Base-by-base conservation (phyloP, 2,888 invertebrate species). In the Melanostoma mellinum region DNA sequence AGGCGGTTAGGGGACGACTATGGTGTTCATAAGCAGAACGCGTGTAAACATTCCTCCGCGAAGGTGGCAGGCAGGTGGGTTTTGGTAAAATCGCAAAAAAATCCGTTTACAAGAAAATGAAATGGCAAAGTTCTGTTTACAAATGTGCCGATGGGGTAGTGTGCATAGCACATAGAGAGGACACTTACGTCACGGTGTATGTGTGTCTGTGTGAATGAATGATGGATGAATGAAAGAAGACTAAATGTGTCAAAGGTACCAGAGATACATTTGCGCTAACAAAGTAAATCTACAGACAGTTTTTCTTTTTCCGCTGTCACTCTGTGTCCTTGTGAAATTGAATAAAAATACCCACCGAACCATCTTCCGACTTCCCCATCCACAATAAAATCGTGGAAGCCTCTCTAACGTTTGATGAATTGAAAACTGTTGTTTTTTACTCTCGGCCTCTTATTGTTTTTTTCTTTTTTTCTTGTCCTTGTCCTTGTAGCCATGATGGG, bases 231-330 rank as follows among this genome's bases (percentile, higher is more conserved):
- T 72, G 67, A 68, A 74, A 56, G 42, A 68, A 44, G 53, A 38
- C 52, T 80, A 46, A 65, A 71, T 75, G 53, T 80, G 69, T 75
- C 80, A 75, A 58, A 75, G 80, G 50, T 58, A 65, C 42, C 46
- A 58, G 69, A 71, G 42, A 68, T 20, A 20, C 20, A 20, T 63
- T 36, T 53, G 50, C 44, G 44, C 42, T 40, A 35, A 55, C 65
- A 58, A 61, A 72, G 42, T 63, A 56, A 73, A 68, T 50, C 38
- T 63, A 48, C 61, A 61, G 74, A 63, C 67, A 68, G 20, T 30
- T n/a, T 50, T 73, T 33, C n/a, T 10, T 10, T 72, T 46, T n/a
- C 60, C 33, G 9, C 10, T 2, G 36, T 48, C 46, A 36, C 46
- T n/a, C n/a, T 46, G 55, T n/a, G 60, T 38, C 10, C 10, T 30